Evolutionary conservation across 2,888 invertebrate genomes (phyloP), one percentile per base, ranked within the genome.

Genomic region (Koerneria pararmatus): DNA sequence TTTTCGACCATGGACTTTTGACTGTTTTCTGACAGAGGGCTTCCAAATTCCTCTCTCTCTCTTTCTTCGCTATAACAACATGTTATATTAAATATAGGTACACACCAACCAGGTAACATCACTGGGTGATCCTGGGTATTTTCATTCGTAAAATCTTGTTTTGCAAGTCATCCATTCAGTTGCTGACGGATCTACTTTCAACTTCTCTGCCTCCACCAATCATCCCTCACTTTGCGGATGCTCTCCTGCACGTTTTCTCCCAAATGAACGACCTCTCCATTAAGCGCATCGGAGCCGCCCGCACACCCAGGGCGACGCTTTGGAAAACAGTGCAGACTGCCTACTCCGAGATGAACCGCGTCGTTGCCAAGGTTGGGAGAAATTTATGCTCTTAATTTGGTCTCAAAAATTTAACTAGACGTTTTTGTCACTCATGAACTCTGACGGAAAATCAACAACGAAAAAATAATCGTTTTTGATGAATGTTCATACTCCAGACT

Each of bases 231-330:
- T 71, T 78, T 46, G 75, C 77, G 19, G 78, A 79, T 51, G 76
- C 77, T 3, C 71, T 78, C 34, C 70, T 80, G 29, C 74, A 80
- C 69, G 72, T 76, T 67, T 80, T 78, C 69, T 74, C 72, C 57
- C 75, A 78, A 29, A 46, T 79, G 64, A 72, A 77, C 66, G 65
- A 69, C n/a, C 59, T 79, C 3, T 76, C 77, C 34, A 62, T 51
- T 24, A 62, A 62, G 35, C 34, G 62, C 34, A 62, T 62, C 22
- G 62, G 62, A 29, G 34, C 53, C 0, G n/a, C n/a, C n/a, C n/a
- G n/a, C n/a, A 62, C 57, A 19, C 48, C 65, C 8, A 8, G 61
- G 24, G 8, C 27, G 29, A 5, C 35, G n/a, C 69, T 77, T 3
- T 78, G 78, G 78, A 76, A 74, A 53, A 65, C 69, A 8, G 69